Base-by-base conservation (phyloP, 2,888 invertebrate species). In the Listrodromus nycthemerus region DNA sequence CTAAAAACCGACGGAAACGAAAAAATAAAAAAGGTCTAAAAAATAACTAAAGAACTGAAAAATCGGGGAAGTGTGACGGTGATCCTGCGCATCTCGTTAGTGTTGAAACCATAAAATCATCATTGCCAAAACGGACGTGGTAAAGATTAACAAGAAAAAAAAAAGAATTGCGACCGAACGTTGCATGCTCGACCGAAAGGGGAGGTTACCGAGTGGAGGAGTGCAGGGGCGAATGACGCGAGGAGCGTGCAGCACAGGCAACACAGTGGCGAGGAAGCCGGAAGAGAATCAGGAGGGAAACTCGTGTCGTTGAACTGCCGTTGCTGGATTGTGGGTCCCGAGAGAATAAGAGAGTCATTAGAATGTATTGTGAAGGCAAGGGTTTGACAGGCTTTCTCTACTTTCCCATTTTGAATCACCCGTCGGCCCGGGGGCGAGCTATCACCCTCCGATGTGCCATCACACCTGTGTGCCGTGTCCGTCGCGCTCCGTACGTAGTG, bases 351-450 rank as follows among this genome's bases (percentile, higher is more conserved):
- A 81, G 84, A 89, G 90, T 92, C 92, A 92, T 92, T 92, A 92
- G 92, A 90, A 90, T 88, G 90, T 89, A 92, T 92, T 92, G 92
- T 92, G 86, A 85, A 82, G 86, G 16, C 87, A 86, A 88, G 87
- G 88, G 89, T 90, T 89, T 88, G 88, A 89, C 88, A 88, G 86
- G 88, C 82, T 90, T 89, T 86, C 86, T 85, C 87, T 82, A 65
- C 85, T 66, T 75, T 79, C 66, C 79, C 71, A 84, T 78, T 80
- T 80, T 70, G 58, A 33, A 58, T 50, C 65, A 41, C 69, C 48
- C 73, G 37, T 52, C 48, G 19, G 61, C 61, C 55, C 41, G 70
- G 21, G 73, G 52, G 37, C 61, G 13, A 10, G 76, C 41, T 52
- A 65, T 30, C 66, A 45, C 33, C 63, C n/a, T 37, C 45, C 41